Percentiles rank a stretch among this genome's conserved stretches.
These are phyloP conservation scores for Batillaria attramentaria DNA, from an alignment of 1,140 invertebrate genomes.

Conservation along the genomic window DNA sequence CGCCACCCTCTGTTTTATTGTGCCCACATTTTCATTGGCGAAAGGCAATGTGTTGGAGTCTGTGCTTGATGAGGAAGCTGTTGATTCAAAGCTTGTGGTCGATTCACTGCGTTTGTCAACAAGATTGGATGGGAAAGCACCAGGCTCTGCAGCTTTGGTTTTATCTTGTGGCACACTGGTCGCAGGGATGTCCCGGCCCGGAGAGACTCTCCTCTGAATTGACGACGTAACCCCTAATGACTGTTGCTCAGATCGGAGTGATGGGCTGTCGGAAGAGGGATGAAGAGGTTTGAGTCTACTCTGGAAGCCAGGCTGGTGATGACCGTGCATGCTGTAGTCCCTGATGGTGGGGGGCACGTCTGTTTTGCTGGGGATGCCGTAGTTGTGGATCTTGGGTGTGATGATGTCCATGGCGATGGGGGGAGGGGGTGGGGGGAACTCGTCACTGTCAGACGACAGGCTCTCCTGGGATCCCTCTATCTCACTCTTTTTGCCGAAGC, in stretches of 20 bases:
- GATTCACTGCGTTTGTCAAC: constrained; percentile 57
- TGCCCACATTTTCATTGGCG: constrained; percentile 98
- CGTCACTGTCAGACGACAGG: constrained; percentile 67
- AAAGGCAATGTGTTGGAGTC: constrained; percentile 97
- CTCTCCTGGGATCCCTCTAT: constrained; percentile 47
- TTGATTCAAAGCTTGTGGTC: constrained; percentile 79
- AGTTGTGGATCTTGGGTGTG: constrained; percentile 67
- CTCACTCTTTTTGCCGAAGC: constrained; percentile 66
- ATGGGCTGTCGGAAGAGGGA: background rate
- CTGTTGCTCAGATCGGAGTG: constrained; percentile 2
- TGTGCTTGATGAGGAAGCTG: constrained; percentile 80
- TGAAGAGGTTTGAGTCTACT: constrained; percentile 18
- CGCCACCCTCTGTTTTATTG: constrained; percentile 86
- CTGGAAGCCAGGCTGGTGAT: constrained; percentile 15
- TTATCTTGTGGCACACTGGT: background rate
- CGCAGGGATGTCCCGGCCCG: constrained; percentile 25
- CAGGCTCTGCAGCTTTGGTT: constrained; percentile 6
- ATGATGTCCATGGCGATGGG: constrained; percentile 71
- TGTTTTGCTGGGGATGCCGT: constrained; percentile 55
- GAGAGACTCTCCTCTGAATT: constrained; percentile 14
- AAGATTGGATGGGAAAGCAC: constrained; percentile 15
- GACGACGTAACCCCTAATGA: background rate
- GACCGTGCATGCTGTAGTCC: constrained; percentile 14
- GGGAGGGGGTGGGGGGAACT: constrained; percentile 73
- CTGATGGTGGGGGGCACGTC: background rate